Evolutionary conservation across 1,140 invertebrate genomes (phyloP), one percentile per base, ranked within the genome.

Genomic region (Drosophila lacertosa): DNA sequence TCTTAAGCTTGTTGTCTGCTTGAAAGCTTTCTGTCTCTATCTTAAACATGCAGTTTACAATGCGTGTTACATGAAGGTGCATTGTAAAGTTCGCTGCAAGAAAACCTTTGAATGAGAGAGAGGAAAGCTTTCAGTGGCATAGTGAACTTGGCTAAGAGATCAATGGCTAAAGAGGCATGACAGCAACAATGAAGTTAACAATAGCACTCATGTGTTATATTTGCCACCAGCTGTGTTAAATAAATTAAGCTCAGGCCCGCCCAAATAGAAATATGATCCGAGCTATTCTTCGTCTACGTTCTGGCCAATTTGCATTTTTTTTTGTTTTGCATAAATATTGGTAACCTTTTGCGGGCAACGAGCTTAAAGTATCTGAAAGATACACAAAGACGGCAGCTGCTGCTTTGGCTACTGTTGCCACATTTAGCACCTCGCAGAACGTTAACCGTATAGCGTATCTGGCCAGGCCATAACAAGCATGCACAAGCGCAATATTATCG

Each of bases 161-260:
- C 81, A 77, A 84, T 84, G 57, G 26, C 40, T 62, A 74, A 71
- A 40, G 22, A 45, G 54, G 44, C 62, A 76, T 50, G 44, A 42
- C 76, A 51, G 70, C 73, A 70, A 67, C 53, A 63, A 35, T n/a
- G 29, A 22, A 47, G 39, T 47, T 33, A 64, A 59, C 35, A 72
- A 47, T 42, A 50, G 45, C 29, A 50, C 22, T 11, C 51, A 74
- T 44, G 70, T 86, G 82, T 82, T 82, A 88, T 74, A 82, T 78
- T 73, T 78, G 54, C 82, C 82, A 88, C 82, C 82, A 78, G 82
- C 77, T 78, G 82, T 77, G 82, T 74, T 80, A 86, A 88, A 78
- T 74, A 80, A 86, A 86, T 86, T 81, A 77, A 75, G 54, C 63
- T 48, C 35, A 59, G 40, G 32, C 45, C 18, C 13, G 11, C 60